Base-by-base conservation (phyloP, 2,888 invertebrate species). In the Drosophila parthenogenetica region DNA sequence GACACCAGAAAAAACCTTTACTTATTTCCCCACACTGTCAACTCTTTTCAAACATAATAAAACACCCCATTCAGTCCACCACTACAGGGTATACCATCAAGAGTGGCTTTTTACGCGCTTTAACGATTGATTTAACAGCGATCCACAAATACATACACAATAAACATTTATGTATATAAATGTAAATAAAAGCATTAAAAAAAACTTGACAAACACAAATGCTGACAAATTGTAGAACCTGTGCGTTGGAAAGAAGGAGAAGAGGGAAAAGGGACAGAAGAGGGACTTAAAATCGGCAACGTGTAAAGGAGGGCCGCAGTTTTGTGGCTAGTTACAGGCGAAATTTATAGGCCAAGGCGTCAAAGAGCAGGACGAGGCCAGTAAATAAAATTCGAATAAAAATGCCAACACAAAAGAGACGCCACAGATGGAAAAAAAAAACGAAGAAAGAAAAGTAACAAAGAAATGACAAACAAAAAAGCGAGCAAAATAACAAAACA, bases 361-460 rank as follows among this genome's bases (percentile, higher is more conserved):
- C 62, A 58, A 35, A 55, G 54, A 55, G 43, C 66, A 37, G 46
- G 25, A 19, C 49, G 57, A 43, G 62, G 68, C 68, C 75, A 85
- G 74, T 89, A 87, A 87, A 87, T 86, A 83, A 89, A 87, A 87
- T 72, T 75, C 83, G 73, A 87, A 86, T 86, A 86, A 89, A 85
- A 89, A 87, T 72, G 82, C 88, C 87, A 35, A 87, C 70, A 74
- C 74, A 79, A 72, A 74, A 58, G 43, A 62, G 51, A 64, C 35
- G 14, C 13, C 40, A 58, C 25, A 16, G 11, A 29, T 1, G 8
- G 51, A 46, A 79, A 64, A 66, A 73, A 71, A 62, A 66, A 73
- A 71, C 60, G 32, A 65, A 51, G 57, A 51, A 54, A 77, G 75
- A 42, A 86, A 88, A 88, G 29, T 29, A 78, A 87, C 81, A 82